Evolutionary conservation across 2,888 invertebrate genomes (phyloP), one percentile per base, ranked within the genome.

Genomic region (Watsonalla binaria): DNA sequence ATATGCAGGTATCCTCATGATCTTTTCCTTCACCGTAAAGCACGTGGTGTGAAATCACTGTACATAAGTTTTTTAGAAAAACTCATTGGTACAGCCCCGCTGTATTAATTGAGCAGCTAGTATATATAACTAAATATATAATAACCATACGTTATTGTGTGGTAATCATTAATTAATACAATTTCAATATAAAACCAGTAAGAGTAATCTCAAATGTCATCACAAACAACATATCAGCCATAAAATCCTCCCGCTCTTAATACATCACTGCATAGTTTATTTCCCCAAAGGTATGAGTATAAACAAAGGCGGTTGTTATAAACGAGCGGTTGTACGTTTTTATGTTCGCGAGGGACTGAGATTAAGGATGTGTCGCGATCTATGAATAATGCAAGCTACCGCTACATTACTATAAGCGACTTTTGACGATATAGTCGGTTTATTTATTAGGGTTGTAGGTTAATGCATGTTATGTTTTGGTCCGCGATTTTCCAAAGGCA

Each of bases 331-430:
- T 70, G 70, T 72, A 71, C 68, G 68, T 66, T 58, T 60, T 58
- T 57, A 55, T 56, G 56, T 51, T 62, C 61, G 53, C 60, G 58
- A 61, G 57, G 45, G 46, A 52, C 55, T 52, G 35, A 66, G 66
- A 68, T 69, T 71, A 70, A 67, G 68, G 65, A 63, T 58, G 60
- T 60, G 54, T 61, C 57, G 60, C 53, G 61, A 52, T 49, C 53
- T 64, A 78, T 82, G 82, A 82, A 82, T 82, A 76, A 82, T 81
- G 78, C 72, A 82, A 77, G 72, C 56, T 62, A 59, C 62, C 66
- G 69, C 70, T 65, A 68, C 66, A 67, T 64, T 70, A 68, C 66
- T 68, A 62, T 56, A 58, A 60, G 55, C 57, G 56, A 57, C 62
- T 42, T 42, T 42, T 64, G 65, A 64, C 55, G 59, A 59, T 59